phyloP scores from a whole-genome alignment of 2,888 invertebrate genomes.

The Tholera decimalis region DNA sequence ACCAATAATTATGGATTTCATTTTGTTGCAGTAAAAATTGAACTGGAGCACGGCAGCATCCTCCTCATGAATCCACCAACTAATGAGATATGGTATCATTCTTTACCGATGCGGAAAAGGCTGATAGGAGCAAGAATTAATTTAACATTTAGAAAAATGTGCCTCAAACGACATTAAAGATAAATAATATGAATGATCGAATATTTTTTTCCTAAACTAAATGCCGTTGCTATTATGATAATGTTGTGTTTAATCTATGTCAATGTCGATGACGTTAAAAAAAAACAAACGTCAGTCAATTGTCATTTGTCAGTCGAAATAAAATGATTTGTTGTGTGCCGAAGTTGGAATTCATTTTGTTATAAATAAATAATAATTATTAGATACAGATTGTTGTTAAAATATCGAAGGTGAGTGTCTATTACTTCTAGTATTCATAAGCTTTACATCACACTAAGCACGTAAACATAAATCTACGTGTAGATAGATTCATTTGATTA shows the following conservation, averaged over 20 bases:
- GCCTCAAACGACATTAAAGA: slow-evolving; percentile 34
- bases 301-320: slow-evolving; percentile 44
- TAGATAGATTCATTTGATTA: slow-evolving; percentile 74
- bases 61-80: slow-evolving; percentile 94
- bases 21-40: slow-evolving; percentile 89
- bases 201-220: slow-evolving; percentile 18
- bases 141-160: slow-evolving; percentile 92
- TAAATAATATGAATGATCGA: not conserved
- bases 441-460: slow-evolving; percentile 3
- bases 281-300: slow-evolving; percentile 56
- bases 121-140: slow-evolving; percentile 92
- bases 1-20: not conserved
- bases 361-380: slow-evolving; percentile 30
- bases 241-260: slow-evolving; percentile 50
- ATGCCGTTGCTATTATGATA: slow-evolving; percentile 44
- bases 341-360: slow-evolving; percentile 40
- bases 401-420: slow-evolving; percentile 61
- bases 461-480: slow-evolving; percentile 45
- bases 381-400: slow-evolving; percentile 21
- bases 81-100: slow-evolving; percentile 94
- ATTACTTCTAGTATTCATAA: slow-evolving; percentile 22
- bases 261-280: slow-evolving; percentile 54
- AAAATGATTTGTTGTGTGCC: slow-evolving; percentile 64
- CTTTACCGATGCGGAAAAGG: slow-evolving; percentile 92
- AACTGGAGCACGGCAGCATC: slow-evolving; percentile 93